Conservation (phyloP, 2,888 invertebrate species). For the Acronicta leporina region DNA sequence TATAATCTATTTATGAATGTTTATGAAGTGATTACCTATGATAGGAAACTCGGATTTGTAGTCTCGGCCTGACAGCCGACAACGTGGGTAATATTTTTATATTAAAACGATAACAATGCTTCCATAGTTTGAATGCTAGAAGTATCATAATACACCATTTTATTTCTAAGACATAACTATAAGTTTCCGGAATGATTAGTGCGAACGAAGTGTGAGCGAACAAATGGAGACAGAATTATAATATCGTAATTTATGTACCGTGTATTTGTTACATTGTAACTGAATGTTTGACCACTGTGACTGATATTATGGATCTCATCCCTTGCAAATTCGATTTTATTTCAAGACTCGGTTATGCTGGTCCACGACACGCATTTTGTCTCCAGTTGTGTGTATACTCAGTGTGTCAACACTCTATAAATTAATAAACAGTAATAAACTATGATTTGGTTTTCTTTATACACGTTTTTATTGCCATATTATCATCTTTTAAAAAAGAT, state of each 20-base stretch:
- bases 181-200: constrained; percentile 60
- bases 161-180: constrained; percentile 66
- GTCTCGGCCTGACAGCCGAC: constrained; percentile 32
- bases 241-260: constrained; percentile 37
- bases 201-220: constrained; percentile 63
- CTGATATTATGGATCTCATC: constrained; percentile 85
- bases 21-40: constrained; percentile 27
- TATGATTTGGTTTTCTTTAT: constrained; percentile 64
- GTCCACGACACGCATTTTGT: constrained; percentile 72
- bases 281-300: constrained; percentile 66
- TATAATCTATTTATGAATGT: constrained; percentile 40
- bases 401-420: constrained; percentile 85
- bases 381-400: constrained; percentile 77
- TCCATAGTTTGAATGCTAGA: constrained; percentile 44
- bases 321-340: constrained; percentile 58
- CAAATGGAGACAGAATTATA: constrained; percentile 76
- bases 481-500: too few relatives aligned
- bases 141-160: constrained; percentile 65
- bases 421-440: constrained; percentile 86
- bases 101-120: constrained; percentile 37
- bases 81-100: constrained; percentile 40
- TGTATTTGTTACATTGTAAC: constrained; percentile 62
- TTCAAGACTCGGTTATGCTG: constrained; percentile 43
- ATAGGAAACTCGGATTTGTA: constrained; percentile 31
- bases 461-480: neutral